A percentile compares a stretch with the other conserved stretches of the same genome.
phyloP scores from a whole-genome alignment of 2,797 vertebrate species.

The Silurus lanzhouensis region DNA sequence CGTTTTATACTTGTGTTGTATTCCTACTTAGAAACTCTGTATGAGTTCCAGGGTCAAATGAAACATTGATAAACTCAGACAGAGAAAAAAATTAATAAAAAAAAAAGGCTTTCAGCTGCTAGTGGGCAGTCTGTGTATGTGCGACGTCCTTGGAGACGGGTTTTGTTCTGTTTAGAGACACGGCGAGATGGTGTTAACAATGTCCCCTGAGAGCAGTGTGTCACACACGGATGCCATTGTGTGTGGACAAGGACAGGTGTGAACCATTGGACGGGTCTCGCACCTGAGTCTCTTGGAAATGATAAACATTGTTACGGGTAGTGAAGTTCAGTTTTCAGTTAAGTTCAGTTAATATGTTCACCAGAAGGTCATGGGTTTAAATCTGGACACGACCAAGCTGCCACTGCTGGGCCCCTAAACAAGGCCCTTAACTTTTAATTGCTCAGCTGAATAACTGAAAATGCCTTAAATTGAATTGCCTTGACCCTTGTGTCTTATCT shows the following conservation, averaged over 20 bases:
- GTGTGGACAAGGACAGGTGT: conserved; percentile 47
- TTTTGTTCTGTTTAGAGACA: conserved; percentile 15
- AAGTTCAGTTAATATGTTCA: too few relatives aligned
- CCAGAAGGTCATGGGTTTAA: too few relatives aligned
- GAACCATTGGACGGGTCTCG: conserved; percentile 30
- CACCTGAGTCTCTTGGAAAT: conserved; percentile 30
- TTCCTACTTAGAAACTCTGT: conserved; percentile 15
- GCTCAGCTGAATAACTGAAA: too few relatives aligned
- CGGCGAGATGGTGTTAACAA: conserved; percentile 60
- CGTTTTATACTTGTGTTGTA: neutral
- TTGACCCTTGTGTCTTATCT: conserved; percentile 12
- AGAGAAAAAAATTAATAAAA: neutral
- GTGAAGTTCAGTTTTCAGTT: neutral
- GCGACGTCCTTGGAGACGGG: conserved; percentile 34
- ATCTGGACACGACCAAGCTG: too few relatives aligned
- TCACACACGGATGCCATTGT: conserved; percentile 13
- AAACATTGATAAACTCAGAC: conserved; percentile 7
- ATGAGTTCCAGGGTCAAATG: conserved; percentile 20
- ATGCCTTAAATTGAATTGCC: neutral
- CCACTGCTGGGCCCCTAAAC: too few relatives aligned
- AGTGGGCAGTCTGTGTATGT: conserved; percentile 16
- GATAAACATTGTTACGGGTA: neutral
- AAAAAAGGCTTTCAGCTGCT: conserved; percentile 13
- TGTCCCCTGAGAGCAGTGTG: conserved; percentile 49
- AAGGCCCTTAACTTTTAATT: too few relatives aligned